Evolutionary conservation across 2,797 vertebrate species (phyloP), one percentile per base, ranked within the genome.

Genomic region (Eremophila alpestris): DNA sequence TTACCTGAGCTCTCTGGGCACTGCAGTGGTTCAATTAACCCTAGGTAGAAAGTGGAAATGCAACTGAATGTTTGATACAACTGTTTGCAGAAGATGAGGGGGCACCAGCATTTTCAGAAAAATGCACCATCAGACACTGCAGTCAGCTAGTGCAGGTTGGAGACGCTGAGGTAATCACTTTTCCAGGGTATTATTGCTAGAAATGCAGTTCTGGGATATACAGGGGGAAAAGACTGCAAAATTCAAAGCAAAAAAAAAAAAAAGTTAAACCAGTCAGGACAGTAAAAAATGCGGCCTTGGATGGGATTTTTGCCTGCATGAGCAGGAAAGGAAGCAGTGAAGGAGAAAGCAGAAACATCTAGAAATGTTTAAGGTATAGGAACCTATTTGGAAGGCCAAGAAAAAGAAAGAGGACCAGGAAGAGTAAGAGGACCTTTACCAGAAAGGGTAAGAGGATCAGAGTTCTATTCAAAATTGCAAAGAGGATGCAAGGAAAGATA

Each of bases 121-220:
- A 93, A 78, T 2, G 6, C 69, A 69, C 30, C 22, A 63, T 78
- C 65, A 91, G 83, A 51, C 65, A 54, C 59, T 67, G 90, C 91
- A 89, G 74, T 69, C 80, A 82, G 92, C 63, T 73, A 62, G 36
- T 69, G 32, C 52, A 48, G 49, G 77, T 45, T 90, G 70, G 63
- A 94, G 74, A 80, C 0, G 38, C 83, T 90, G 92, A 95, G 59
- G 52, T 84, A 64, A 92, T 73, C 40, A 79, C 80, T 91, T 92
- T 70, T 60, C 26, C 4, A 22, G 59, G 51, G 30, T 79, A 74
- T 87, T 95, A 81, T 78, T 94, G 86, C 85, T 88, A 79, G 55
- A 92, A 95, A 86, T 86, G 86, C 85, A 81, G 59, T 76, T 94
- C 63, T 83, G 56, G 36, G 81, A 20, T 27, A 75, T 52, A 54